Conservation (phyloP, 2,888 invertebrate genomes). For the Lacanobia oleracea region DNA sequence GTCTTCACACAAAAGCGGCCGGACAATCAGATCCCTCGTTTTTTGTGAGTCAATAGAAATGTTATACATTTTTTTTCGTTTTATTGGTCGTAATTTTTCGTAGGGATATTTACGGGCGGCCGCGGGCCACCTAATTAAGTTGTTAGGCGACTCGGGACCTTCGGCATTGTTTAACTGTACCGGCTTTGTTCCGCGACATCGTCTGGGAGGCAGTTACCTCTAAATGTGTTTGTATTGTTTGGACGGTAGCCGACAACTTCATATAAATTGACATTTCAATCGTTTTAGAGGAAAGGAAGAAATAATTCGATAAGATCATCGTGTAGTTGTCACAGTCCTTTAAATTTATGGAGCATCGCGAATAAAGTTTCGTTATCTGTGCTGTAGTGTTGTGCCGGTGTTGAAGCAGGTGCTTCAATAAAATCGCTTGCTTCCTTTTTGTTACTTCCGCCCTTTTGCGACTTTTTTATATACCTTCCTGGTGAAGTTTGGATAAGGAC, state of each 20-base stretch:
- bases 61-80: conserved; percentile 90
- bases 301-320: conserved; percentile 12
- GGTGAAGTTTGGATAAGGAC: conserved; percentile 17
- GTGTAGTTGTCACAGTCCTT: neutral
- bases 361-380: conserved; percentile 52
- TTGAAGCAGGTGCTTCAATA: conserved; percentile 62
- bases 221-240: conserved; percentile 81
- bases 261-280: conserved; percentile 71
- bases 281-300: conserved; percentile 32
- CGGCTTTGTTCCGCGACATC: conserved; percentile 84
- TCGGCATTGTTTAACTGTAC: conserved; percentile 86
- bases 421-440: conserved; percentile 76
- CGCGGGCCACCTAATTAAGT: conserved; percentile 90
- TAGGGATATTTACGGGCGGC: conserved; percentile 89
- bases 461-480: conserved; percentile 43
- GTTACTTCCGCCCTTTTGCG: conserved; percentile 62
- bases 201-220: conserved; percentile 76
- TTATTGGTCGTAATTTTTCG: conserved; percentile 90
- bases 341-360: conserved; percentile 22
- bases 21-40: conserved; percentile 87
- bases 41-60: conserved; percentile 90
- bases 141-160: conserved; percentile 86
- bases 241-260: conserved; percentile 81
- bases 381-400: conserved; percentile 35
- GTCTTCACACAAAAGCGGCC: conserved; percentile 86